A percentile compares a stretch with the other conserved stretches of the same genome.
These are phyloP conservation scores for Colletes gigas DNA, from an alignment of 1,140 invertebrate species.

Conservation along the genomic window DNA sequence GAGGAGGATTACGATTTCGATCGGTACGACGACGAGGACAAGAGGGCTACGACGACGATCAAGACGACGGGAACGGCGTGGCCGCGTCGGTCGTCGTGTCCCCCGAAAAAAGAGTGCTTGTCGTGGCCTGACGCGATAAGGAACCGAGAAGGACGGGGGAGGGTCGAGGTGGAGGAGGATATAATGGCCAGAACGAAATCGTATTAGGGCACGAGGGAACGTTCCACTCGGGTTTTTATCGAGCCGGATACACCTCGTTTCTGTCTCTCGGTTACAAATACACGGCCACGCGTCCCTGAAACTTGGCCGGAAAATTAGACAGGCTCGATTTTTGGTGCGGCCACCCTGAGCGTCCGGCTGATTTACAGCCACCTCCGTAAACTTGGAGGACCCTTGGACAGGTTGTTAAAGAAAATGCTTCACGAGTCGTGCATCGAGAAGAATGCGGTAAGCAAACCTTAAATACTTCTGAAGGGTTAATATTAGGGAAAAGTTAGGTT, in stretches of 20 bases:
- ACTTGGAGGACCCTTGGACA: conserved; percentile 1
- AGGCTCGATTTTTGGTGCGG: conserved; percentile 14
- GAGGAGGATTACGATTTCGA: conserved; percentile 72
- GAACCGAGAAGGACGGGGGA: conserved; percentile 27
- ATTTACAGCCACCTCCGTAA: conserved; percentile 18
- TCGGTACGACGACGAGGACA: conserved; percentile 41
- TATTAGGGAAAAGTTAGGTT: too few relatives aligned
- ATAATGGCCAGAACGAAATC: conserved; percentile 77
- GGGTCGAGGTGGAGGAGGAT: conserved; percentile 56
- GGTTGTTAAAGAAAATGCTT: conserved; percentile 7
- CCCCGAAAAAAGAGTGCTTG: conserved; percentile 64
- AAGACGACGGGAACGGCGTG: conserved; percentile 45
- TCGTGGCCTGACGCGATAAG: conserved; percentile 71
- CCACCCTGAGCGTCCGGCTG: conserved; percentile 35
- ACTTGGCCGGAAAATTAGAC: conserved; percentile 28
- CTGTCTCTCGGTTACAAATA: conserved; percentile 34
- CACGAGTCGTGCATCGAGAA: neutral
- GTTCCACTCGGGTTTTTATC: conserved; percentile 71
- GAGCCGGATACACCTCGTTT: conserved; percentile 67
- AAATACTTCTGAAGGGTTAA: too few relatives aligned
- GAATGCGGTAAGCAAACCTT: too few relatives aligned
- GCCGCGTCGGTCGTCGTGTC: conserved; percentile 46
- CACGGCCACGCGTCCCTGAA: neutral
- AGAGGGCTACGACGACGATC: conserved; percentile 64
- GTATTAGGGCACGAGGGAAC: conserved; percentile 73